Conservation (phyloP, 1,140 invertebrate genomes). For the Palaemon carinicauda region DNA sequence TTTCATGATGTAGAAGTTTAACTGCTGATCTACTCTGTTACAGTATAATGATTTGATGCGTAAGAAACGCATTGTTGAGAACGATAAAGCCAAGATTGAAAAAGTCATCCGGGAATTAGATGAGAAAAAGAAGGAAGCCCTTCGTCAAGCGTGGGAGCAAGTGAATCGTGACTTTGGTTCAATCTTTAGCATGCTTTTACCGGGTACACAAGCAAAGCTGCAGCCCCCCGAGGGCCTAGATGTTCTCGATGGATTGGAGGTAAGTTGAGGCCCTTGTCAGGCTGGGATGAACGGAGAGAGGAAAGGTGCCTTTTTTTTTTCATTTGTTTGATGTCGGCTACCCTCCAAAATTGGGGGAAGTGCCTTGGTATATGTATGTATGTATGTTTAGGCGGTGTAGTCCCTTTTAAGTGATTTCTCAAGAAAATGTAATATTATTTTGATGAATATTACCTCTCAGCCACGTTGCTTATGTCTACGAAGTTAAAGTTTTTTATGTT, state of each 20-base stretch:
- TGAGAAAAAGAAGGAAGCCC: constrained; percentile 83
- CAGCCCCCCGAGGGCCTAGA: constrained; percentile 76
- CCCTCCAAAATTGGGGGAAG: too few species aligned
- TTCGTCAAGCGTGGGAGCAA: constrained; percentile 83
- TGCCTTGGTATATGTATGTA: not conserved
- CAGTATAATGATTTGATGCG: constrained; percentile 81
- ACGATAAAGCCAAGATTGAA: constrained; percentile 84
- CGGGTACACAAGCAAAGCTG: constrained; percentile 87
- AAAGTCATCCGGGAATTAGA: constrained; percentile 88
- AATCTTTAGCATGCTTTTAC: constrained; percentile 91
- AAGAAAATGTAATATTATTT: too few species aligned
- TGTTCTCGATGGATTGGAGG: constrained; percentile 88
- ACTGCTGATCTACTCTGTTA: not conserved
- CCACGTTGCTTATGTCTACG: too few species aligned
- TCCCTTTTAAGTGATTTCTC: too few species aligned
- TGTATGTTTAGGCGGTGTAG: not conserved
- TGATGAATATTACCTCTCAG: too few species aligned
- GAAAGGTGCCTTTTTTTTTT: too few species aligned
- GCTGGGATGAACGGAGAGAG: too few species aligned
- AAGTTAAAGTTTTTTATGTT: too few species aligned
- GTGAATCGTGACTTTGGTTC: constrained; percentile 90
- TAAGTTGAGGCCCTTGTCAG: too few species aligned
- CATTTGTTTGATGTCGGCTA: too few species aligned
- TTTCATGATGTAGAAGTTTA: not conserved
- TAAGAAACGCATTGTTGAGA: constrained; percentile 84